Evolutionary conservation across 2,888 invertebrate species (phyloP).

Genomic region (Lepidonotus clava): DNA sequence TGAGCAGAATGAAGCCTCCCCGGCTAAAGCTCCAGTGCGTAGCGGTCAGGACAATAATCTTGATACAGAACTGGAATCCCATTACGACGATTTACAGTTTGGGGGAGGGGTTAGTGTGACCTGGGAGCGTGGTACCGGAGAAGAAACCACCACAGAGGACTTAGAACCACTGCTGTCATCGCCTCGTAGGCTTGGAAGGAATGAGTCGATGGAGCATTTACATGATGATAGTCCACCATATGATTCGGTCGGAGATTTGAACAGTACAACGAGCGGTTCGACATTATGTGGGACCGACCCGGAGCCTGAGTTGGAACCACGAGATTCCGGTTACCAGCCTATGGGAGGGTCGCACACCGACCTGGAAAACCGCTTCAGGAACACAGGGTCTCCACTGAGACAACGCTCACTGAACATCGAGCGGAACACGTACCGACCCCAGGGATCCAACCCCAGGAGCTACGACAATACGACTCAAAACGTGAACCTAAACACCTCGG

Average conservation of each 20-base stretch:
- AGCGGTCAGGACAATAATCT: neutral
- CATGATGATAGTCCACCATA: slow-evolving; percentile 42
- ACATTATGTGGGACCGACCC: slow-evolving; percentile 25
- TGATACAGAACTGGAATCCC: neutral
- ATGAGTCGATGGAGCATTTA: slow-evolving; percentile 48
- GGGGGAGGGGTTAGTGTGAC: slow-evolving; percentile 13
- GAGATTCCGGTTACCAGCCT: neutral
- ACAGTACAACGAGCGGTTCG: slow-evolving; percentile 12
- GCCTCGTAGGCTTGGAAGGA: neutral
- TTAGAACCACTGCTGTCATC: slow-evolving; percentile 17
- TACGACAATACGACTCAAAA: slow-evolving; percentile 46
- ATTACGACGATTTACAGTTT: slow-evolving; percentile 25
- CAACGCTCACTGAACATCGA: slow-evolving; percentile 51
- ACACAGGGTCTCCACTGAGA: neutral
- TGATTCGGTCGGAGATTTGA: neutral
- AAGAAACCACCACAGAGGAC: neutral
- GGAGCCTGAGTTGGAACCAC: neutral
- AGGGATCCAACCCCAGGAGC: neutral
- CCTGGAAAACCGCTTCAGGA: slow-evolving; percentile 3
- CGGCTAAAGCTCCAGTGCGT: no score
- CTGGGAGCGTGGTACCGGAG: neutral
- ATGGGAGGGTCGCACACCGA: neutral
- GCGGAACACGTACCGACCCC: neutral
- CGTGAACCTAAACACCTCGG: slow-evolving; percentile 20
- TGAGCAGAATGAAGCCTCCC: no score